These are phyloP conservation scores for Etheostoma perlongum DNA, from an alignment of 2,797 vertebrate genomes.

Conservation along the genomic window DNA sequence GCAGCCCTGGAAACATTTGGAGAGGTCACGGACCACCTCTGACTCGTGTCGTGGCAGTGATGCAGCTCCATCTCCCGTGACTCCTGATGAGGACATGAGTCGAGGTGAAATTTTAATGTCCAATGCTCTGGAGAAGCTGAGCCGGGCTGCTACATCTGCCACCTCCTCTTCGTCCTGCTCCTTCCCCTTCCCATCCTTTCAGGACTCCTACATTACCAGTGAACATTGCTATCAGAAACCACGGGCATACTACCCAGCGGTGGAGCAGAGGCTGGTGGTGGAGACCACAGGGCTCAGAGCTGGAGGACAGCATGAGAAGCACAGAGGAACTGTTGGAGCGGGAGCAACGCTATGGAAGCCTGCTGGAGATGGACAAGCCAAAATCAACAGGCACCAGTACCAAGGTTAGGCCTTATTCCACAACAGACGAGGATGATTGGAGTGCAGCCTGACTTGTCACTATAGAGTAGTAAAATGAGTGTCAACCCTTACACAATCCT, in stretches of 20 bases:
- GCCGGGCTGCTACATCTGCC: slow-evolving; percentile 74
- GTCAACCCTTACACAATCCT: not conserved
- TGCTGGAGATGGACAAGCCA: slow-evolving; percentile 74
- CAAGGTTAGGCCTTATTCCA: slow-evolving; percentile 67
- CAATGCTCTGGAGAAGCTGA: slow-evolving; percentile 86
- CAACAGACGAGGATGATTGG: not conserved
- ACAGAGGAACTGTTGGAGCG: slow-evolving; percentile 89
- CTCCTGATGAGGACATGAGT: slow-evolving; percentile 77
- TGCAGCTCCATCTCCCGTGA: slow-evolving; percentile 61
- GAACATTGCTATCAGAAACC: slow-evolving; percentile 99
- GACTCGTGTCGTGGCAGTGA: slow-evolving; percentile 68
- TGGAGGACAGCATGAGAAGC: slow-evolving; percentile 90
- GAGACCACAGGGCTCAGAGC: slow-evolving; percentile 91
- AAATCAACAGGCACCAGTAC: slow-evolving; percentile 75
- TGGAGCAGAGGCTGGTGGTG: slow-evolving; percentile 95
- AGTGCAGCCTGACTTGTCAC: not conserved
- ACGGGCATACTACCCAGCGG: slow-evolving; percentile 92
- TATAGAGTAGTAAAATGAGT: not conserved
- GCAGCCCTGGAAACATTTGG: slow-evolving; percentile 93
- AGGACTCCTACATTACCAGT: slow-evolving; percentile 95
- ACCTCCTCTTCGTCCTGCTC: slow-evolving; percentile 72
- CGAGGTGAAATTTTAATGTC: slow-evolving; percentile 85
- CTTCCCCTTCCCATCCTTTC: slow-evolving; percentile 84
- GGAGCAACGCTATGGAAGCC: slow-evolving; percentile 84
- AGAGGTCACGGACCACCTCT: slow-evolving; percentile 81